Percentiles rank a stretch among this genome's conserved stretches.
phyloP scores from a whole-genome alignment of 30 jellyfish, hydroid and myxozoan species.

The Turritopsis dohrnii region DNA sequence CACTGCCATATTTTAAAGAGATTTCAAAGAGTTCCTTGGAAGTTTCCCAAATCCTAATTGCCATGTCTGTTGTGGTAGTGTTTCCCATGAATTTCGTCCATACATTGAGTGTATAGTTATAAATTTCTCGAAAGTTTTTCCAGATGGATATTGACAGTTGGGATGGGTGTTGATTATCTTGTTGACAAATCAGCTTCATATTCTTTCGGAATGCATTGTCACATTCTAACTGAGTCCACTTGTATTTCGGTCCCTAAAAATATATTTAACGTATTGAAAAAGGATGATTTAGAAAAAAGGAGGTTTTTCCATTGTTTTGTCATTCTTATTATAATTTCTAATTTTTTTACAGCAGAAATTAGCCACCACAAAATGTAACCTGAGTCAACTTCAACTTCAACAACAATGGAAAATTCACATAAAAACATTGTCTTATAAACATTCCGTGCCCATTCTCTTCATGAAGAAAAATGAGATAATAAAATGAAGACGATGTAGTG shows the following conservation, averaged over 20 bases:
- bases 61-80: background rate
- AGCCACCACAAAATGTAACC: too few species aligned
- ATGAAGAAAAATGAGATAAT: too few species aligned
- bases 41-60: background rate
- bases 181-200: constrained; percentile 3
- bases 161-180: background rate
- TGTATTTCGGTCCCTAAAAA: constrained; percentile 19
- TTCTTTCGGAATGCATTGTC: constrained; percentile 2
- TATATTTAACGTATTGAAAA: background rate
- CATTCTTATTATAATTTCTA: too few species aligned
- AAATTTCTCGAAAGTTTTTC: constrained; percentile 6
- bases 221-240: constrained; percentile 23
- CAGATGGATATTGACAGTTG: background rate
- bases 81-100: constrained; percentile 11
- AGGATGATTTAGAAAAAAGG: too few species aligned
- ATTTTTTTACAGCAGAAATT: too few species aligned
- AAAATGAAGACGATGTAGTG: too few species aligned
- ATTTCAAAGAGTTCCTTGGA: background rate
- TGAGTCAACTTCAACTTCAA: too few species aligned
- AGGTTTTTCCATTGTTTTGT: too few species aligned
- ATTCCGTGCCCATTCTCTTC: too few species aligned
- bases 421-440: too few species aligned
- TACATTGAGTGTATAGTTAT: background rate
- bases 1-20: background rate
- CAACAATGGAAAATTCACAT: too few species aligned